Percentiles rank a stretch among this genome's conserved stretches.
Evolutionary conservation across 2,888 invertebrate species (phyloP).

Genomic region (Hoplodrina blanda): DNA sequence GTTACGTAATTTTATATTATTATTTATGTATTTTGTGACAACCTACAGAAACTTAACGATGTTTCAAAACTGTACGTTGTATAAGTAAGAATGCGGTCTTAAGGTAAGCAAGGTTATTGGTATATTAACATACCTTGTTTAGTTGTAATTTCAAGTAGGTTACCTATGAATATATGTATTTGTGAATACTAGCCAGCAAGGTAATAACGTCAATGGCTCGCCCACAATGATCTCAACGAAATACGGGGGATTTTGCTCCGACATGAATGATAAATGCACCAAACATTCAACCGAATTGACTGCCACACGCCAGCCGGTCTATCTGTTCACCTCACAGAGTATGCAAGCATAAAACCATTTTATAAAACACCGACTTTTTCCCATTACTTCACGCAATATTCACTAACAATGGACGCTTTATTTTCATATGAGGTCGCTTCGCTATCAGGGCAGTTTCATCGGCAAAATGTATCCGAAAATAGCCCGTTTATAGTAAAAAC

Average conservation of each 20-base stretch:
- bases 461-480: slow-evolving; percentile 75
- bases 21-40: too few species aligned
- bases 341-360: slow-evolving; percentile 54
- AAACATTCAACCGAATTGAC: slow-evolving; percentile 55
- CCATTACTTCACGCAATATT: slow-evolving; percentile 64
- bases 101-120: not conserved
- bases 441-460: slow-evolving; percentile 79
- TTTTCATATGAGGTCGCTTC: slow-evolving; percentile 67
- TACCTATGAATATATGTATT: slow-evolving; percentile 20
- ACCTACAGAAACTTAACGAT: too few species aligned
- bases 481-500: slow-evolving; percentile 72
- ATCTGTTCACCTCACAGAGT: slow-evolving; percentile 54
- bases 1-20: too few species aligned
- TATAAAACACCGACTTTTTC: slow-evolving; percentile 54
- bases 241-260: slow-evolving; percentile 36
- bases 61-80: too few species aligned
- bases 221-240: slow-evolving; percentile 45
- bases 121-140: not conserved
- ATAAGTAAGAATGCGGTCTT: slow-evolving; percentile 9
- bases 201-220: slow-evolving; percentile 43
- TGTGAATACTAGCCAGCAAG: slow-evolving; percentile 18
- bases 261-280: slow-evolving; percentile 54
- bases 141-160: slow-evolving; percentile 7
- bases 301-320: slow-evolving; percentile 46
- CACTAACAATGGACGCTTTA: slow-evolving; percentile 63